phyloP scores from a whole-genome alignment of 2,113 vertebrate genomes.

The Taxidea taxus region DNA sequence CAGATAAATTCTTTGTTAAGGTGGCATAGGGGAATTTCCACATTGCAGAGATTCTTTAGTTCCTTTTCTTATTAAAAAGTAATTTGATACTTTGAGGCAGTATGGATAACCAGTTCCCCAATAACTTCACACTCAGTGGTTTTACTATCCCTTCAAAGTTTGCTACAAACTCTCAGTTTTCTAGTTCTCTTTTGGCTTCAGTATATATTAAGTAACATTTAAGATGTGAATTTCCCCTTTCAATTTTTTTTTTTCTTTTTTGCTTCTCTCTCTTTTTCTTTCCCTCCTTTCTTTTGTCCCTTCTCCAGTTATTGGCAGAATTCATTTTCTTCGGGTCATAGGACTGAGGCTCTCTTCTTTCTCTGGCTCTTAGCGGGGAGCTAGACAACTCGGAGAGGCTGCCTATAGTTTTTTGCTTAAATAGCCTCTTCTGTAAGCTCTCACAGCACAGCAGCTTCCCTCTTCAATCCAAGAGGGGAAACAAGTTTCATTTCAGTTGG shows the following conservation, averaged over 20 bases:
- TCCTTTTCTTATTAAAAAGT: not conserved
- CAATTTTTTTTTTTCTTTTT: not conserved
- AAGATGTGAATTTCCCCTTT: not conserved
- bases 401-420: not conserved
- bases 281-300: not conserved
- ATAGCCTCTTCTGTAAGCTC: not conserved
- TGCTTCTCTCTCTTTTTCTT: not conserved
- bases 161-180: not conserved
- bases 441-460: not conserved
- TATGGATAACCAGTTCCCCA: not conserved
- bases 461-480: not conserved
- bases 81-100: not conserved
- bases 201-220: not conserved
- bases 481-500: not conserved
- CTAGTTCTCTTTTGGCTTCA: not conserved
- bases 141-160: not conserved
- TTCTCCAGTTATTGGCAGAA: not conserved
- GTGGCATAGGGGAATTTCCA: not conserved
- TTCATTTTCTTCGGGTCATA: not conserved
- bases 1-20: not conserved
- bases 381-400: not conserved
- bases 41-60: not conserved
- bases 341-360: not conserved
- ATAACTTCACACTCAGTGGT: not conserved
- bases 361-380: not conserved